A percentile compares a stretch with the other conserved stretches of the same genome.
phyloP scores from a whole-genome alignment of 2,888 invertebrate species.

The Drosophila bunnanda region DNA sequence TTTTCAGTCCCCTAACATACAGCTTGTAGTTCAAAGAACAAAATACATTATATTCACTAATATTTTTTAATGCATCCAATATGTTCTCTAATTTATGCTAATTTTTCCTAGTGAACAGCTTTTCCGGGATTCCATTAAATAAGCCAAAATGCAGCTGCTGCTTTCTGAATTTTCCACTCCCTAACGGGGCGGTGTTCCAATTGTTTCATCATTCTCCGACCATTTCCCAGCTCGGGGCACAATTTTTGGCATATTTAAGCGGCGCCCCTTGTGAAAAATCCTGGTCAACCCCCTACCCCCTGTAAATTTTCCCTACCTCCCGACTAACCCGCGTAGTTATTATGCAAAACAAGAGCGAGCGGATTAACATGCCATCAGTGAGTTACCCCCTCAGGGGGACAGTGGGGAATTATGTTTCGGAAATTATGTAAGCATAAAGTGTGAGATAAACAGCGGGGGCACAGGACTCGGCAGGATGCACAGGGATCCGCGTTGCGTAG shows the following conservation, averaged over 20 bases:
- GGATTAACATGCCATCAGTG: constrained; percentile 55
- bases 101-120: not conserved
- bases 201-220: constrained; percentile 18
- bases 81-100: not conserved
- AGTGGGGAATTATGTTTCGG: constrained; percentile 43
- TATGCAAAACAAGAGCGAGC: constrained; percentile 60
- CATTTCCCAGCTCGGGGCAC: constrained; percentile 18
- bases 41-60: not conserved
- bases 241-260: constrained; percentile 26
- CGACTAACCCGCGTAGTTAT: constrained; percentile 43
- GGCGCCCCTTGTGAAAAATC: constrained; percentile 10
- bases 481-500: constrained; percentile 21
- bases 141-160: constrained; percentile 3
- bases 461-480: constrained; percentile 1
- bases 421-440: constrained; percentile 68
- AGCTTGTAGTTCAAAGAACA: not conserved
- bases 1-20: not conserved
- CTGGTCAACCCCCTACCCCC: not conserved
- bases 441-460: constrained; percentile 41
- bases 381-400: constrained; percentile 7
- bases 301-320: not conserved
- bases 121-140: not conserved
- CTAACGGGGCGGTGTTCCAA: not conserved
- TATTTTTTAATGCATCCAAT: not conserved
- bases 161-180: not conserved